Evolutionary conservation across 2,113 vertebrate genomes (phyloP).

Genomic region (Paralichthys olivaceus): DNA sequence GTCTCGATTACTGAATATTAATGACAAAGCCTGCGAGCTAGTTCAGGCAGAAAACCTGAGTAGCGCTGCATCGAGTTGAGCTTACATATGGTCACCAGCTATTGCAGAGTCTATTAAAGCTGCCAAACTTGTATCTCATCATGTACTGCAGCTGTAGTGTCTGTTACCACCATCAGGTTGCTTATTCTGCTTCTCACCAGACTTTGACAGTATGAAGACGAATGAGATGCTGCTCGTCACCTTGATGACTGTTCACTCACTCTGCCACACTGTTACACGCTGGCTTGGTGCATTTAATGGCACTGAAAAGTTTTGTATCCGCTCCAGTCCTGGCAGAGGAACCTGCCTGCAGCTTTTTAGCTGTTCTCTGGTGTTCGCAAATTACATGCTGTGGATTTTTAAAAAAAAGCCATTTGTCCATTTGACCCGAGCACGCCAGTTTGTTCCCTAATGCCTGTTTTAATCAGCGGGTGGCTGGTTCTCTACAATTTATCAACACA

Average conservation of each 20-base stretch:
- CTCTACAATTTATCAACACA: slow-evolving; percentile 41
- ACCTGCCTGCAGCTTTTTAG: slow-evolving; percentile 3
- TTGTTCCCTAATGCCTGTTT: slow-evolving; percentile 35
- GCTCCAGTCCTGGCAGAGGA: background rate
- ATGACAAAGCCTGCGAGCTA: slow-evolving; percentile 8
- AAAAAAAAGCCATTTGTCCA: background rate
- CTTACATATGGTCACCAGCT: background rate
- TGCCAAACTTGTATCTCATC: slow-evolving; percentile 5
- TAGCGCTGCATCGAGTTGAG: slow-evolving; percentile 4
- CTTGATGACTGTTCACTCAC: slow-evolving; percentile 20
- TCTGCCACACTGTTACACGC: background rate
- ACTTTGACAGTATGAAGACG: background rate
- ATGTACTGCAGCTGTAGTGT: background rate
- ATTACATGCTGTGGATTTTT: slow-evolving; percentile 1
- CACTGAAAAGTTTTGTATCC: background rate
- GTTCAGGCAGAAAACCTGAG: slow-evolving; percentile 24
- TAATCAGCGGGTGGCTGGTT: slow-evolving; percentile 42
- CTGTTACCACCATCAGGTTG: background rate
- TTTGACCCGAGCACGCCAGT: slow-evolving; percentile 29
- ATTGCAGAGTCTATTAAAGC: slow-evolving; percentile 1
- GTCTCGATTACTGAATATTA: slow-evolving; percentile 37
- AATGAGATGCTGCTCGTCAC: slow-evolving; percentile 26
- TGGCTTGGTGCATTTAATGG: background rate
- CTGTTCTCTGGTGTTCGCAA: background rate
- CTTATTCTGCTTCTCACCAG: background rate